phyloP scores from a whole-genome alignment of 37 sponge, comb jelly and placozoan genomes.

The Lycopodina hypogea region DNA sequence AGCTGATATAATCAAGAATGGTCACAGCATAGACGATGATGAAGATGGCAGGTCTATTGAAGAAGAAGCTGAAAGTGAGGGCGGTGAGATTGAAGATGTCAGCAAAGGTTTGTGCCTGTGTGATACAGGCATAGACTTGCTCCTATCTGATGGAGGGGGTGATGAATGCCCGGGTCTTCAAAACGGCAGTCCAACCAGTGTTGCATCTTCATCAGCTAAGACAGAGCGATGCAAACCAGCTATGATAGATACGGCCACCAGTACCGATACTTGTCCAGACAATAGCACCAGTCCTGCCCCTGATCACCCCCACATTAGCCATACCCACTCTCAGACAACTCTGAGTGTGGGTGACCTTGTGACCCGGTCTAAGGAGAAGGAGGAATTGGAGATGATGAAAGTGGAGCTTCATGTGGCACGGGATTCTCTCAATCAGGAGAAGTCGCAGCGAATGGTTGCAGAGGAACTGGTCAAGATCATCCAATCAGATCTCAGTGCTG shows the following conservation, averaged over 20 bases:
- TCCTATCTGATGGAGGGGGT: too few relatives aligned
- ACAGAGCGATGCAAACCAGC: too few relatives aligned
- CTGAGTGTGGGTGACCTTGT: constrained; percentile 23
- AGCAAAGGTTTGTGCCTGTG: too few relatives aligned
- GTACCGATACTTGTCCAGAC: background rate
- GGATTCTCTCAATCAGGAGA: constrained; percentile 49
- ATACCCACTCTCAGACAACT: constrained; percentile 24
- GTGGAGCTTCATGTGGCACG: constrained; percentile 3
- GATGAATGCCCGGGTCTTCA: too few relatives aligned
- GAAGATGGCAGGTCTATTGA: too few relatives aligned
- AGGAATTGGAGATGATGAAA: constrained; percentile 14
- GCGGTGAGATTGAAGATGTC: too few relatives aligned
- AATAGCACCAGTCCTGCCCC: background rate
- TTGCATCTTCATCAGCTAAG: background rate
- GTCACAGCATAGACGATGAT: too few relatives aligned
- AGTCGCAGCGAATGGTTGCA: constrained; percentile 66
- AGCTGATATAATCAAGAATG: too few relatives aligned
- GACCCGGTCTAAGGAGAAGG: constrained; percentile 22
- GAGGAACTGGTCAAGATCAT: constrained; percentile 67
- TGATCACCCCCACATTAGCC: background rate
- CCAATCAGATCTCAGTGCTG: constrained; percentile 56
- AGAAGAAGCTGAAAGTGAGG: too few relatives aligned
- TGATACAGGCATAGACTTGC: too few relatives aligned
- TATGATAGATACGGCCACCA: background rate
- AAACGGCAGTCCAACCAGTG: too few relatives aligned